Evolutionary conservation across 2,797 vertebrate species (phyloP), one percentile per base, ranked within the genome.

Genomic region (Mus spretus): DNA sequence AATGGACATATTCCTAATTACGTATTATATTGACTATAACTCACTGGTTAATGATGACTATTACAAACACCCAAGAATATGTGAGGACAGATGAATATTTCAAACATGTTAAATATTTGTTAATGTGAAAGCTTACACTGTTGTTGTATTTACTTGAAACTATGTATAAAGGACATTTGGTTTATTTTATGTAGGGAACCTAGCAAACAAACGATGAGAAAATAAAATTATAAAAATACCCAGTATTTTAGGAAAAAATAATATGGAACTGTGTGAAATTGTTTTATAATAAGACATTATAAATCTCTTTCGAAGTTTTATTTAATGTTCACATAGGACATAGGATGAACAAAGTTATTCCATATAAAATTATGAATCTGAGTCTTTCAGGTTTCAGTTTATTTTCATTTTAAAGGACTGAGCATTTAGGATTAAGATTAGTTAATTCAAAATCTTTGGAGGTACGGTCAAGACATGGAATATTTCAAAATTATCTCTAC

Each of bases 1-100:
- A 97, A 88, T 1, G 53, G 84, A 97, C 92, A 53, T 86, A 92
- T 83, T 59, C 24, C 31, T 90, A 96, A 93, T 95, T 91, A 93
- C 85, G 0, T 55, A 57, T 94, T 40, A 86, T 78, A 80, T 79
- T 86, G 90, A 67, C 37, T 91, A 77, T 87, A 93, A 28, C n/a
- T 92, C 65, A 84, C 59, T 79, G 47, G 70, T 31, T 93, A 20
- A 11, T 95, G 86, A 84, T 59, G 19, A 96, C 78, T 0, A 59
- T 53, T 89, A 59, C 81, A 84, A 90, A 82, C 6, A 97, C 75
- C 44, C 10, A 63, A 87, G 28, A 92, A 57, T 79, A 89, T 93
- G 34, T 89, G 84, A 94, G 88, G 94, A 15, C 90, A 20, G 22
- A 84, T 34, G 14, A 61, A 47, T 12, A 89, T 75, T 78, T 93